phyloP scores from a whole-genome alignment of 2,113 vertebrate species.

The Megaceryle torquata region DNA sequence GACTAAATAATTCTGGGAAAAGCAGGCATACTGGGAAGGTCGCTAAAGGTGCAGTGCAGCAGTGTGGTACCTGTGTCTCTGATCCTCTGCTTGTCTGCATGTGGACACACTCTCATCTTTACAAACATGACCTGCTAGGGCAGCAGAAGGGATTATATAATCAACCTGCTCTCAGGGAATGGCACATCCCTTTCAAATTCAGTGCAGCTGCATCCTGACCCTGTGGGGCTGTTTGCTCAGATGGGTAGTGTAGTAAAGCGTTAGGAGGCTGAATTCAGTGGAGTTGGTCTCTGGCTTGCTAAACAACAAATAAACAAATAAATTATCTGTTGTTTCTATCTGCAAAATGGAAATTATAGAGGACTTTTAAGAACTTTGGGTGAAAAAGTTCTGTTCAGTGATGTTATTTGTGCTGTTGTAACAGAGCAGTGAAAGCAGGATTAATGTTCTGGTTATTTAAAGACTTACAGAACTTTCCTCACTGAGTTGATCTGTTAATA shows the following conservation, averaged over 20 bases:
- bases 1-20: neutral
- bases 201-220: neutral
- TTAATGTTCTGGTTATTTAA: neutral
- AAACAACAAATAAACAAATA: neutral
- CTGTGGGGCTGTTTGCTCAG: neutral
- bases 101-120: fast-evolving
- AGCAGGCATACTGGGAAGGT: neutral
- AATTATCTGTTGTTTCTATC: neutral
- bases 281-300: neutral
- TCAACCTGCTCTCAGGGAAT: neutral
- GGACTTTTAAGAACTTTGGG: neutral
- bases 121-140: neutral
- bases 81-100: neutral
- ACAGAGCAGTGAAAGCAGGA: neutral
- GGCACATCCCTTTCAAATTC: neutral
- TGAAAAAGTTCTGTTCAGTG: neutral
- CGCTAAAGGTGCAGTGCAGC: neutral
- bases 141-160: neutral
- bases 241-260: neutral
- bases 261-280: neutral
- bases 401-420: neutral
- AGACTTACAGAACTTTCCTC: neutral
- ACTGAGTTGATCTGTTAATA: neutral
- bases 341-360: neutral
- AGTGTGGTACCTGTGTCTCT: neutral